Evolutionary conservation across 2,113 vertebrate species (phyloP).

Genomic region (Notarius lentiginosus): DNA sequence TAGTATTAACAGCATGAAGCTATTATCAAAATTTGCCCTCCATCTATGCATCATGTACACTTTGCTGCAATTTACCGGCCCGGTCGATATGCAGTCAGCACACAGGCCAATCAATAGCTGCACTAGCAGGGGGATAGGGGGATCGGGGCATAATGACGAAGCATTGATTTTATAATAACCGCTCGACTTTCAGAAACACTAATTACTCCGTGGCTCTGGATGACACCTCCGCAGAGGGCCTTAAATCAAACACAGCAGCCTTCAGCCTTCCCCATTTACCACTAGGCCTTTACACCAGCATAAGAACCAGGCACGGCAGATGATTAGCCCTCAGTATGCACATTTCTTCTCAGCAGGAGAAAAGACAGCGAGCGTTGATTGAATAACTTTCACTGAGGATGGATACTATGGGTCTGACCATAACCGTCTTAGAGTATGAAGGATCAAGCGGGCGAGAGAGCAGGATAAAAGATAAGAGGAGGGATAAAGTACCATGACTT

Average conservation of each 20-base stretch:
- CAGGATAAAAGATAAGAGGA: not conserved
- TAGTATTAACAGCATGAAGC: slow-evolving; percentile 54
- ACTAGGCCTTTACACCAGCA: slow-evolving; percentile 14
- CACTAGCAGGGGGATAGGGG: slow-evolving; percentile 52
- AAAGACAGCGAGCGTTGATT: slow-evolving; percentile 1
- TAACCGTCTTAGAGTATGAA: not conserved
- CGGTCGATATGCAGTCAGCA: slow-evolving; percentile 57
- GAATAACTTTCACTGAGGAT: not conserved
- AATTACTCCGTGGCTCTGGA: slow-evolving; percentile 56
- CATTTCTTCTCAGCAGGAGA: slow-evolving; percentile 2
- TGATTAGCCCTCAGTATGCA: slow-evolving; percentile 26
- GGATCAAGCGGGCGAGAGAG: slow-evolving; percentile 10
- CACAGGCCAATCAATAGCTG: slow-evolving; percentile 54
- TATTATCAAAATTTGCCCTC: slow-evolving; percentile 50
- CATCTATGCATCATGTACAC: slow-evolving; percentile 54
- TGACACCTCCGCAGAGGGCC: slow-evolving; percentile 41
- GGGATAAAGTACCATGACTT: not conserved
- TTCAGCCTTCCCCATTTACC: slow-evolving; percentile 50
- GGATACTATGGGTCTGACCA: slow-evolving; percentile 21
- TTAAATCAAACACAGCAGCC: slow-evolving; percentile 55
- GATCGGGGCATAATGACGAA: slow-evolving; percentile 58
- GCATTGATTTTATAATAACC: slow-evolving; percentile 66
- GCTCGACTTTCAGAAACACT: slow-evolving; percentile 65
- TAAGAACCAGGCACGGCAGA: slow-evolving; percentile 17
- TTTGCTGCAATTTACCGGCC: slow-evolving; percentile 60